Evolutionary conservation across 2,888 invertebrate genomes (phyloP).

Genomic region (Alcis repandata): DNA sequence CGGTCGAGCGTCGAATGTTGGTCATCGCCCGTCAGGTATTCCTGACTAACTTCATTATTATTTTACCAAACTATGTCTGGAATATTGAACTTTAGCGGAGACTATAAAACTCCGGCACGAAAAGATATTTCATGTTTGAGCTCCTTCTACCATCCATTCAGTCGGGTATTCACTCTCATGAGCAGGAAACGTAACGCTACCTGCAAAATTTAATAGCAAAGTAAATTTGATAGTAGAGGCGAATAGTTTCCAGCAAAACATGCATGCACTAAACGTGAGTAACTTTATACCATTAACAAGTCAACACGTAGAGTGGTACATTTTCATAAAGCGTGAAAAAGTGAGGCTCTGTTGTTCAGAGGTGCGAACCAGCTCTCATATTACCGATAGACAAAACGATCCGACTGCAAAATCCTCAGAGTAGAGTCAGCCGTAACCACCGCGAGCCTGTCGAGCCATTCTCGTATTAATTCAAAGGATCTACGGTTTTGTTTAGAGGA

Average conservation of each 20-base stretch:
- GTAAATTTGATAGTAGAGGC: too few relatives aligned
- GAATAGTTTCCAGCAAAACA: slow-evolving; percentile 37
- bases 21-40: slow-evolving; percentile 68
- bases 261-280: slow-evolving; percentile 52
- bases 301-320: slow-evolving; percentile 57
- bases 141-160: slow-evolving; percentile 19
- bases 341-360: slow-evolving; percentile 77
- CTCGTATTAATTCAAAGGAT: slow-evolving; percentile 52
- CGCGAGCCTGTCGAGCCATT: slow-evolving; percentile 47
- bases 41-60: slow-evolving; percentile 74
- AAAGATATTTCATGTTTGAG: slow-evolving; percentile 47
- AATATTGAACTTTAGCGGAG: slow-evolving; percentile 45
- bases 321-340: slow-evolving; percentile 79
- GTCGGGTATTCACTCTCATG: neutral
- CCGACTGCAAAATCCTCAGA: slow-evolving; percentile 78
- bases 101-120: slow-evolving; percentile 43
- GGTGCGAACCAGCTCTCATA: slow-evolving; percentile 82
- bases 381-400: slow-evolving; percentile 64
- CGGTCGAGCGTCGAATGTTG: slow-evolving; percentile 65
- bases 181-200: slow-evolving; percentile 1
- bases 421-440: slow-evolving; percentile 63
- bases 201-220: slow-evolving; percentile 15
- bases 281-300: slow-evolving; percentile 64
- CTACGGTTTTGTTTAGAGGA: slow-evolving; percentile 61
- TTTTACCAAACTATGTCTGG: slow-evolving; percentile 61